phyloP scores from a whole-genome alignment of 1,140 invertebrate genomes.

The Pachypsylla venusta region DNA sequence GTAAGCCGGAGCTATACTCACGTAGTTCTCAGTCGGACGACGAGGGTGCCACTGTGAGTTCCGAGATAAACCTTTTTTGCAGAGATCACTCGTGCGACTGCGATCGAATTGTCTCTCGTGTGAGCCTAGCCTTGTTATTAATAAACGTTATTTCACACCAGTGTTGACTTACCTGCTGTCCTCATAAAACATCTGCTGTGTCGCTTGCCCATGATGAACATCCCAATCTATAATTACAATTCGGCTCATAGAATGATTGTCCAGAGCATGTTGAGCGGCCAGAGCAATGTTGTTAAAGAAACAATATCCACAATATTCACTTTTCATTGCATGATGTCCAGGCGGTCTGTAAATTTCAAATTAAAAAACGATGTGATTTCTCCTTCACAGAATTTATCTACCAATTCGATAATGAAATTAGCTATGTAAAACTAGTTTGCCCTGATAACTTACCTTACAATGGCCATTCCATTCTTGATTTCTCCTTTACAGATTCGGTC shows the following conservation, averaged over 20 bases:
- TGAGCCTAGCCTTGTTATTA: too few relatives aligned
- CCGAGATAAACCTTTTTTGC: too few relatives aligned
- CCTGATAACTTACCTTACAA: slow-evolving; percentile 43
- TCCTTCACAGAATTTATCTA: slow-evolving; percentile 50
- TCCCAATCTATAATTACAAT: slow-evolving; percentile 96
- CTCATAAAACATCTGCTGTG: slow-evolving; percentile 88
- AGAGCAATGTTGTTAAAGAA: slow-evolving; percentile 95
- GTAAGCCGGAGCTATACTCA: too few relatives aligned
- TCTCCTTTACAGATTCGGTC: slow-evolving; percentile 48
- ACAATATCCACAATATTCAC: slow-evolving; percentile 85
- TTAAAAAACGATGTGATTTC: slow-evolving; percentile 38
- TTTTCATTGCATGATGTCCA: slow-evolving; percentile 90
- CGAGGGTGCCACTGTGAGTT: too few relatives aligned
- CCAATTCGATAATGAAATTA: slow-evolving; percentile 65
- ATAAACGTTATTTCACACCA: too few relatives aligned
- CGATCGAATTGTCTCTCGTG: too few relatives aligned
- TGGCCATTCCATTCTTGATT: slow-evolving; percentile 73
- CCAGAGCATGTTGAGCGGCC: slow-evolving; percentile 64
- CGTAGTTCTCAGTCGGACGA: too few relatives aligned
- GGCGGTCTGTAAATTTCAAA: slow-evolving; percentile 72
- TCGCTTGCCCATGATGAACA: slow-evolving; percentile 90
- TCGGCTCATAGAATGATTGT: slow-evolving; percentile 39
- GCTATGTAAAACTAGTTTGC: too few relatives aligned
- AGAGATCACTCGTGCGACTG: too few relatives aligned
- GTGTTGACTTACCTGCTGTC: slow-evolving; percentile 64